Evolutionary conservation across 2,797 vertebrate species (phyloP), one percentile per base, ranked within the genome.

Genomic region (Myotis pilosus): DNA sequence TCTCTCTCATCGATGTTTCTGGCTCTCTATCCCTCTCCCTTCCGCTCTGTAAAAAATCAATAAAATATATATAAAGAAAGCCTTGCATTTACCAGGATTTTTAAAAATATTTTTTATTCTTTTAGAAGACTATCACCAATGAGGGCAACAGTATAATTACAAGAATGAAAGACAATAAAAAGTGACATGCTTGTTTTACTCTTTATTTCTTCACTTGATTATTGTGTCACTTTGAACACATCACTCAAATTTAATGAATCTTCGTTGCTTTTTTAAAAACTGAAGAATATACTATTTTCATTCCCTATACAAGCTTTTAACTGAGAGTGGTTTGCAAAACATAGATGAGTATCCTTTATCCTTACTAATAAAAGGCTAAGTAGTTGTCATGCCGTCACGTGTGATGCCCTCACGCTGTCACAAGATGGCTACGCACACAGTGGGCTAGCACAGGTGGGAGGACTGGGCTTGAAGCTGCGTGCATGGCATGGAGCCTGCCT

Each of bases 51-150:
- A n/a, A n/a, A n/a, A n/a, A n/a, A n/a, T n/a, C n/a, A n/a, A n/a
- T n/a, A n/a, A n/a, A n/a, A n/a, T n/a, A n/a, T n/a, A n/a, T n/a
- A n/a, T 17, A 87, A 1, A 6, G 7, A 4, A 89, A 53, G 5
- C 0, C 8, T 92, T 89, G 6, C 22, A 33, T 62, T 57, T 8
- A 76, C 25, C 20, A 80, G 17, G 19, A 71, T 3, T 55, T 49
- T 93, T 10, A 25, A 28, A 60, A 28, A 69, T 47, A 47, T 68
- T 47, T 86, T 86, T 72, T 41, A 80, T 80, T 69, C 13, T 81
- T 96, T 92, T 28, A 33, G 74, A n/a, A 66, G 1, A 49, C 22
- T n/a, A 38, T 79, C 5, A 30, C 49, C 44, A 75, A 15, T 23
- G 51, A 74, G 6, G 20, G 1, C 10, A 78, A 23, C 20, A 87